Percentiles rank a stretch among this genome's conserved stretches.
These are phyloP conservation scores for Clarias pachynema DNA, from an alignment of 2,797 vertebrate species.

Conservation along the genomic window DNA sequence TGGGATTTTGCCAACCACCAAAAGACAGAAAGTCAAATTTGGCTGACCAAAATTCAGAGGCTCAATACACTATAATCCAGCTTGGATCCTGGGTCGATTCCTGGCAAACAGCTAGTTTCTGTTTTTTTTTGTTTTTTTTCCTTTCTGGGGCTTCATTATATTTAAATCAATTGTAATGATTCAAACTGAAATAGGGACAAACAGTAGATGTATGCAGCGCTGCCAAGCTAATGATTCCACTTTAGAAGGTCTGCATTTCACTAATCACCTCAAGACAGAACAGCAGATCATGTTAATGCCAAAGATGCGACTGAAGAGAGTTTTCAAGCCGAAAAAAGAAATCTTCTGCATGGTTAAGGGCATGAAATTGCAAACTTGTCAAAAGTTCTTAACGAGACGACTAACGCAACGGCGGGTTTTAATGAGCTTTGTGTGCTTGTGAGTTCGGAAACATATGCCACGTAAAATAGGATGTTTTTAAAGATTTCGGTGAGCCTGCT, in stretches of 20 bases:
- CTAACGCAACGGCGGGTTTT: not conserved
- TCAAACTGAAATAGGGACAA: conserved; percentile 16
- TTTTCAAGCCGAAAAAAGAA: not conserved
- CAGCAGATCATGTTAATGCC: not conserved
- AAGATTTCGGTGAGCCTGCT: not conserved
- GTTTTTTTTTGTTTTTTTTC: too few relatives aligned
- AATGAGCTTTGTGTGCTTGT: not conserved
- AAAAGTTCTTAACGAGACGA: conserved; percentile 2
- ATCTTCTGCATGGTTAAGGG: not conserved
- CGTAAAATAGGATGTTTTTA: not conserved
- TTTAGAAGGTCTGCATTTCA: conserved; percentile 4
- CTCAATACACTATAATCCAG: not conserved
- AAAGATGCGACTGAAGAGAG: not conserved
- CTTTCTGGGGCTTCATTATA: not conserved
- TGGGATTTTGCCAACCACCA: not conserved
- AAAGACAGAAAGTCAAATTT: not conserved
- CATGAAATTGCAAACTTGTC: conserved; percentile 9
- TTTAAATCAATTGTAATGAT: conserved; percentile 15
- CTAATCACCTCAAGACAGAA: not conserved
- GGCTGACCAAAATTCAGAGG: not conserved
- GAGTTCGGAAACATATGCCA: not conserved
- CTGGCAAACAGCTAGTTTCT: not conserved
- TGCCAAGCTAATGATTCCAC: not conserved
- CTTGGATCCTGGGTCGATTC: not conserved
- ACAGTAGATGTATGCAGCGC: not conserved